These are phyloP conservation scores for Drosophila bipectinata DNA, from an alignment of 1,140 invertebrate species.

Conservation along the genomic window DNA sequence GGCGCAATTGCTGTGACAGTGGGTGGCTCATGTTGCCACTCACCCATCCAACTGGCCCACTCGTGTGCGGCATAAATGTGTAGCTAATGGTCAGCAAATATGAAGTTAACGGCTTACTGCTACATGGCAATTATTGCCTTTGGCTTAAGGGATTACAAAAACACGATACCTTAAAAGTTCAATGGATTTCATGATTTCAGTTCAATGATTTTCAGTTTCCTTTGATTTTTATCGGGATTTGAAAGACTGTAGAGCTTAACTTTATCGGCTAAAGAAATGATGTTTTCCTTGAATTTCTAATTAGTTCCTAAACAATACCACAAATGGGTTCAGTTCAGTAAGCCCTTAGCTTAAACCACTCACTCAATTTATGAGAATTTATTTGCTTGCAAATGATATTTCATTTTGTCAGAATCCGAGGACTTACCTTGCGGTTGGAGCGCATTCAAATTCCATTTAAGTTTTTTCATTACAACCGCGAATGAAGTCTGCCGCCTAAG, in stretches of 20 bases:
- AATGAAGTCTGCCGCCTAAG: slow-evolving; percentile 42
- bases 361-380: slow-evolving; percentile 2
- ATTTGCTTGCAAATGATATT: slow-evolving; percentile 12
- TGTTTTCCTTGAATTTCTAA: neutral
- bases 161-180: slow-evolving; percentile 8
- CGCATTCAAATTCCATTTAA: slow-evolving; percentile 74
- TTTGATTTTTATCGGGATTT: neutral
- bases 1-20: slow-evolving; percentile 72
- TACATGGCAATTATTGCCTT: slow-evolving; percentile 54
- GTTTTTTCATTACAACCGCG: slow-evolving; percentile 69
- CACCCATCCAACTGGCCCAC: neutral
- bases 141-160: slow-evolving; percentile 6
- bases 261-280: no score
- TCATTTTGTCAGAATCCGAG: slow-evolving; percentile 2
- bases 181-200: neutral
- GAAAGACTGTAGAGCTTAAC: no score
- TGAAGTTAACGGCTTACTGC: slow-evolving; percentile 73
- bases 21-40: slow-evolving; percentile 5
- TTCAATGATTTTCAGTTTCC: neutral
- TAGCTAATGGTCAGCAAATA: slow-evolving; percentile 77
- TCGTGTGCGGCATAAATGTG: slow-evolving; percentile 53
- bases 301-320: neutral
- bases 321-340: neutral
- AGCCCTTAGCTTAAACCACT: neutral
- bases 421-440: slow-evolving; percentile 19